phyloP scores from a whole-genome alignment of 2,113 vertebrate genomes.

The Syngnathoides biaculeatus region DNA sequence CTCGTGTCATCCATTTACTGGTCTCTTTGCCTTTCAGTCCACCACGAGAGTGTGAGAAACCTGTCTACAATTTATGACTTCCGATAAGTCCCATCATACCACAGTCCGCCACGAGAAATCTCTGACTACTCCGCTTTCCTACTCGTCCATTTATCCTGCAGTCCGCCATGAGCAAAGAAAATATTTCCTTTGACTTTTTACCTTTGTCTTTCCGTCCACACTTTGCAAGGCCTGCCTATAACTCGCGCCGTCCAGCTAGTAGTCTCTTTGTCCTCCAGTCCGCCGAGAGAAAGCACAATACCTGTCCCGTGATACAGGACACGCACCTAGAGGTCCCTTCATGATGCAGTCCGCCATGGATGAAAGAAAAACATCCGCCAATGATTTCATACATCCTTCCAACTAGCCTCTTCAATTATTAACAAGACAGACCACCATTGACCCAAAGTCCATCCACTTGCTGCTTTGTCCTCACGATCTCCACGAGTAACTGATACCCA shows the following conservation, averaged over 20 bases:
- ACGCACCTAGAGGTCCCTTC: neutral
- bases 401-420: neutral
- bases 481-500: constrained; percentile 28
- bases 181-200: neutral
- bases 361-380: neutral
- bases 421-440: neutral
- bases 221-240: constrained; percentile 5
- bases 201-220: neutral
- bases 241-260: constrained; percentile 13
- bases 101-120: neutral
- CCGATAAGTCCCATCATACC: neutral
- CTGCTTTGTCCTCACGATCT: constrained; percentile 46
- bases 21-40: neutral
- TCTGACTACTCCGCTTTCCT: neutral
- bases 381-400: neutral
- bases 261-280: constrained; percentile 47
- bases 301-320: constrained; percentile 10
- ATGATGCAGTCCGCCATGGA: neutral
- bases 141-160: neutral
- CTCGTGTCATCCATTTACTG: constrained; percentile 2
- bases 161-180: neutral
- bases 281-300: constrained; percentile 32
- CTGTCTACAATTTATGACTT: neutral
- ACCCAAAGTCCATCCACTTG: constrained; percentile 24
- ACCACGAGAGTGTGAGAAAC: neutral